Evolutionary conservation across 2,797 vertebrate species (phyloP).

Genomic region (Helicolenus hilgendorfi): DNA sequence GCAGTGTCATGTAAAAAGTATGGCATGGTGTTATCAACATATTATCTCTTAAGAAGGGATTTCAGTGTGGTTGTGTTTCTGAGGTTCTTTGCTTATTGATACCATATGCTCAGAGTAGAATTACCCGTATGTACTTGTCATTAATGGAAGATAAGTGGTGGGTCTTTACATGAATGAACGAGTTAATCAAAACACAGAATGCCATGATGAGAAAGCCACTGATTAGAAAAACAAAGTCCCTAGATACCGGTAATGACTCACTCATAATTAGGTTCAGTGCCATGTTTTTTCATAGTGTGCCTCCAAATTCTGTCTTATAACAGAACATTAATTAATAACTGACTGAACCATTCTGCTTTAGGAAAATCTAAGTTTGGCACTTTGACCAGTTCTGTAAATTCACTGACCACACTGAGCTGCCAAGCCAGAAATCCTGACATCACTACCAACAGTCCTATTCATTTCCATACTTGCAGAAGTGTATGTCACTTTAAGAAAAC

Average conservation of each 20-base stretch:
- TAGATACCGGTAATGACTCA: constrained; percentile 31
- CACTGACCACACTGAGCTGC: neutral
- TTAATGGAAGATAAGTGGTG: constrained; percentile 26
- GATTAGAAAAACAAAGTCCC: constrained; percentile 61
- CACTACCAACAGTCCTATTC: neutral
- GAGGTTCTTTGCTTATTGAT: neutral
- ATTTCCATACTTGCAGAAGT: too few species aligned
- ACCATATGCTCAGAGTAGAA: neutral
- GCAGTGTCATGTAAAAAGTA: constrained; percentile 24
- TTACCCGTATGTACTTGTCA: neutral
- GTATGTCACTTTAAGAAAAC: neutral
- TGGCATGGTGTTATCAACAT: constrained; percentile 2
- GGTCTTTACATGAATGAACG: neutral
- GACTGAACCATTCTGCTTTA: constrained; percentile 46
- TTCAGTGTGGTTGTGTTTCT: neutral
- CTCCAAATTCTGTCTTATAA: constrained; percentile 42
- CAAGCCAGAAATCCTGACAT: neutral
- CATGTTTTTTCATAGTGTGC: constrained; percentile 43
- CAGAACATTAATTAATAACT: constrained; percentile 52
- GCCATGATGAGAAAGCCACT: constrained; percentile 30
- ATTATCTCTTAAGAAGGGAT: neutral
- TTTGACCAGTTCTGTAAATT: constrained; percentile 14
- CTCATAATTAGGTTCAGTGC: constrained; percentile 57
- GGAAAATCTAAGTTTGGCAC: constrained; percentile 37
- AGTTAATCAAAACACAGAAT: constrained; percentile 41